phyloP scores from a whole-genome alignment of 2,888 invertebrate species.

The Augochlorella aurata region DNA sequence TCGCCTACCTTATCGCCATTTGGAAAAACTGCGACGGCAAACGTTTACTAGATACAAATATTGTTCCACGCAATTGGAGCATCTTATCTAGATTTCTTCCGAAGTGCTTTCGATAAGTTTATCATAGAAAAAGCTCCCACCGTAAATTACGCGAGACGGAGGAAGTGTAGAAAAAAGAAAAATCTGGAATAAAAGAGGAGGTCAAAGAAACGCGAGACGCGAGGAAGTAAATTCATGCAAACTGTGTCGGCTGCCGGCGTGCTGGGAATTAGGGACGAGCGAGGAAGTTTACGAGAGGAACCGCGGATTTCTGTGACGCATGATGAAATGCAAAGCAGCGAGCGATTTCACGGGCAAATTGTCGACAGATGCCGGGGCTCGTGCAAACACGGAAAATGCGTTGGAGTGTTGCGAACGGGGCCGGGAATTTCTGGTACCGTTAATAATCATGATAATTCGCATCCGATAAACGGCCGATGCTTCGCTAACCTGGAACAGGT shows the following conservation, averaged over 20 bases:
- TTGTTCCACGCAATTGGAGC: background rate
- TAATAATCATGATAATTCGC: constrained; percentile 46
- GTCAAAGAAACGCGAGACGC: background rate
- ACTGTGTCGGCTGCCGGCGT: background rate
- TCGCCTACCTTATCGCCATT: background rate
- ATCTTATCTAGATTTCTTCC: background rate
- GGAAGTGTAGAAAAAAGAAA: background rate
- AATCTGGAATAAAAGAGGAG: background rate
- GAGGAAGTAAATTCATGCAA: background rate
- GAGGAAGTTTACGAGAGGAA: background rate
- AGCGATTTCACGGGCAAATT: constrained; percentile 15
- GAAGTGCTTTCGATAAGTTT: background rate
- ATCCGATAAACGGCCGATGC: constrained; percentile 26
- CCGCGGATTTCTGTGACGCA: background rate
- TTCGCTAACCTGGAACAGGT: constrained; percentile 15
- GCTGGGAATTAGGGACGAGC: background rate
- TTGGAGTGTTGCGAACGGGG: constrained; percentile 23
- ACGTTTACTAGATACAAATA: background rate
- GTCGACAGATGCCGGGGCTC: constrained; percentile 2
- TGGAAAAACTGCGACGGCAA: background rate
- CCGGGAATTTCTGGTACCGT: constrained; percentile 39
- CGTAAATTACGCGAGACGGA: background rate
- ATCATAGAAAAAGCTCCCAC: background rate
- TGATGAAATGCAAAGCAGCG: constrained; percentile 18
- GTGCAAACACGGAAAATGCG: constrained; percentile 11